Evolutionary conservation across 2,797 vertebrate species (phyloP).

Genomic region (Sardinella longiceps): DNA sequence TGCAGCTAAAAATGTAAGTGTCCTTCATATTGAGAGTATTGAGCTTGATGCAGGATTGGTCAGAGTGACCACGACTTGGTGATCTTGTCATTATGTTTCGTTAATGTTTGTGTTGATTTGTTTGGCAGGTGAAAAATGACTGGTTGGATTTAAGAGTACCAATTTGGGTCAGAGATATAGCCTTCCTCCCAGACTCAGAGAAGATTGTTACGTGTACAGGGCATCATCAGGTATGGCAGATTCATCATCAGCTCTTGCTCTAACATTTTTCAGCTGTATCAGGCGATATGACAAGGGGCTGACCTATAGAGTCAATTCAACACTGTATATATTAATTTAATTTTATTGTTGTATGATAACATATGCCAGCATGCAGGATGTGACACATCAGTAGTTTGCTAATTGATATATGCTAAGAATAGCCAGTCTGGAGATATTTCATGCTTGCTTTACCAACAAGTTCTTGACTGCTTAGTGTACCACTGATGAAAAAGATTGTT

Average conservation of each 20-base stretch:
- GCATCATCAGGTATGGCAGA: conserved; percentile 77
- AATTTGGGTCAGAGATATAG: conserved; percentile 85
- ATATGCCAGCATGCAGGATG: too few species aligned
- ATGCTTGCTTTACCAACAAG: too few species aligned
- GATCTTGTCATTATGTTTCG: neutral
- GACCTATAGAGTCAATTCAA: too few species aligned
- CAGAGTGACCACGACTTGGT: neutral
- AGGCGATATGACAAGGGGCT: too few species aligned
- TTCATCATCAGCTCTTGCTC: neutral
- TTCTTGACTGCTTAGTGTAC: too few species aligned
- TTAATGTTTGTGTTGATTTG: conserved; percentile 55
- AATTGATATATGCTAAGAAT: too few species aligned
- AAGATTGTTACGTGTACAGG: conserved; percentile 87
- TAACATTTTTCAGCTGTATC: neutral
- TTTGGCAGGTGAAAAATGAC: conserved; percentile 77
- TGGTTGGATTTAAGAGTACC: conserved; percentile 85
- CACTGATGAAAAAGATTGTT: too few species aligned
- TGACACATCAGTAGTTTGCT: too few species aligned
- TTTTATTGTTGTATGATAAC: too few species aligned
- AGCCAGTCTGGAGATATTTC: too few species aligned
- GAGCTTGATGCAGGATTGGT: neutral
- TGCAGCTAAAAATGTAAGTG: conserved; percentile 79
- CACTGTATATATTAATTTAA: too few species aligned
- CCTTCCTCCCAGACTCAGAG: conserved; percentile 83
- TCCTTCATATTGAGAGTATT: neutral